A percentile compares a stretch with the other conserved stretches of the same genome.
Evolutionary conservation across 2,888 invertebrate species (phyloP).

Genomic region (Auanema sp.): DNA sequence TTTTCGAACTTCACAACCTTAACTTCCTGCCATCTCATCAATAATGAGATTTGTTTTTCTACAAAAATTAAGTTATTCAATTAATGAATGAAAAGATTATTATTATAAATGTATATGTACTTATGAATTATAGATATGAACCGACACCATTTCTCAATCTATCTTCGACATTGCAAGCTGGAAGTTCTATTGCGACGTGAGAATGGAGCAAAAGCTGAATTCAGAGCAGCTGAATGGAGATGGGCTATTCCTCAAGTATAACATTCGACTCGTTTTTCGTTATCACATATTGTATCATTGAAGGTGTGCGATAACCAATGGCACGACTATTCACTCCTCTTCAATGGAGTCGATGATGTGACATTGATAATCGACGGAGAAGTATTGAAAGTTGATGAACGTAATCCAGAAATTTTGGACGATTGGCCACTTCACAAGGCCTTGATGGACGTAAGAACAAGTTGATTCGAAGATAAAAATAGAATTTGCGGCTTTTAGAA

Average conservation of each 20-base stretch:
- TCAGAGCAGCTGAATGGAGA: constrained; percentile 94
- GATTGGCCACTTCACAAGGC: constrained; percentile 98
- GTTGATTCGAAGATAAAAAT: neutral
- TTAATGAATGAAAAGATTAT: no score
- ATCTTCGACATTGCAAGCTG: constrained; percentile 92
- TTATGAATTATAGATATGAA: constrained; percentile 83
- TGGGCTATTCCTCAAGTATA: constrained; percentile 83
- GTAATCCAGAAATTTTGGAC: constrained; percentile 94
- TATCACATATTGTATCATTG: neutral
- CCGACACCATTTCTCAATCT: constrained; percentile 95
- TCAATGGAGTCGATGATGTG: constrained; percentile 79
- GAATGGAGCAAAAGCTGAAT: constrained; percentile 67
- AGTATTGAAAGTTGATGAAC: constrained; percentile 69
- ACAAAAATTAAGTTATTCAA: no score
- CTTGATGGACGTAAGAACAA: constrained; percentile 72
- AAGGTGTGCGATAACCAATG: constrained; percentile 91
- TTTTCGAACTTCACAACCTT: no score
- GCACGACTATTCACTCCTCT: constrained; percentile 95
- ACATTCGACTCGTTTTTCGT: neutral
- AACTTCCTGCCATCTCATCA: no score
- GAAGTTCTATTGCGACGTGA: constrained; percentile 87
- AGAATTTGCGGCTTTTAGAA: constrained; percentile 36
- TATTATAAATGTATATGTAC: neutral
- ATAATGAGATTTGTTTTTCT: no score
- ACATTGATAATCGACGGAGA: constrained; percentile 56